These are phyloP conservation scores for Palythoa caribaeorum DNA, from an alignment of 92 coral and sea anemone genomes.

Conservation along the genomic window DNA sequence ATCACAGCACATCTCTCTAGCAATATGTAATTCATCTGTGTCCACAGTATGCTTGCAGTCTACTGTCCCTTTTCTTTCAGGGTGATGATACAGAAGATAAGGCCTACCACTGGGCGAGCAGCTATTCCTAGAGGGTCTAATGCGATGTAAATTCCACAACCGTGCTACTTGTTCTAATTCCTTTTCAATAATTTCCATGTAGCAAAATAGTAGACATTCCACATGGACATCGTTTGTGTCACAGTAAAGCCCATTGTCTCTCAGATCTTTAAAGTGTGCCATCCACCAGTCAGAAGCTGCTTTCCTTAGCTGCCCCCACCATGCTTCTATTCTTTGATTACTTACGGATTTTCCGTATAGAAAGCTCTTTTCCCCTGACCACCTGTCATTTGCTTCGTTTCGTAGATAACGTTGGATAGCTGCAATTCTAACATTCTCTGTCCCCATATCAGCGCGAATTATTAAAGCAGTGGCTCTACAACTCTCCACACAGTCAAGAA, in stretches of 20 bases:
- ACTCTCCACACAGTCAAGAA: slow-evolving; percentile 53
- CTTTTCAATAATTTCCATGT: slow-evolving; percentile 59
- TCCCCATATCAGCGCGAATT: slow-evolving; percentile 65
- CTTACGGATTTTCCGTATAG: slow-evolving; percentile 56
- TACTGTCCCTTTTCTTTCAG: slow-evolving; percentile 36
- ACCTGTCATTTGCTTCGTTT: slow-evolving; percentile 58
- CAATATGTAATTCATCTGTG: slow-evolving; percentile 26
- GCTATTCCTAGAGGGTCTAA: slow-evolving; percentile 42
- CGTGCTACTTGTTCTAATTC: slow-evolving; percentile 47
- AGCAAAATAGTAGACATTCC: slow-evolving; percentile 56
- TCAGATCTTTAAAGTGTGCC: slow-evolving; percentile 62
- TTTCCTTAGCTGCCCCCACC: slow-evolving; percentile 69
- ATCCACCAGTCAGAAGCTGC: slow-evolving; percentile 68
- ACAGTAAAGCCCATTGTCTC: slow-evolving; percentile 63
- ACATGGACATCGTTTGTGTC: slow-evolving; percentile 63
- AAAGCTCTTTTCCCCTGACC: slow-evolving; percentile 62
- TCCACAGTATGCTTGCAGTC: slow-evolving; percentile 34
- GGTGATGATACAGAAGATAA: slow-evolving; percentile 40
- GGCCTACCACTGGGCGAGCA: slow-evolving; percentile 34
- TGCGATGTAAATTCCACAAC: slow-evolving; percentile 41
- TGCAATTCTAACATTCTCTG: slow-evolving; percentile 61
- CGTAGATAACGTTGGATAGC: slow-evolving; percentile 63
- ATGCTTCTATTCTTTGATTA: slow-evolving; percentile 69
- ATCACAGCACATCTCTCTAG: slow-evolving; percentile 41
- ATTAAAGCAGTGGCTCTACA: slow-evolving; percentile 60